Base-by-base conservation (phyloP, 2,113 vertebrate genomes). In the Nothoprocta perdicaria region DNA sequence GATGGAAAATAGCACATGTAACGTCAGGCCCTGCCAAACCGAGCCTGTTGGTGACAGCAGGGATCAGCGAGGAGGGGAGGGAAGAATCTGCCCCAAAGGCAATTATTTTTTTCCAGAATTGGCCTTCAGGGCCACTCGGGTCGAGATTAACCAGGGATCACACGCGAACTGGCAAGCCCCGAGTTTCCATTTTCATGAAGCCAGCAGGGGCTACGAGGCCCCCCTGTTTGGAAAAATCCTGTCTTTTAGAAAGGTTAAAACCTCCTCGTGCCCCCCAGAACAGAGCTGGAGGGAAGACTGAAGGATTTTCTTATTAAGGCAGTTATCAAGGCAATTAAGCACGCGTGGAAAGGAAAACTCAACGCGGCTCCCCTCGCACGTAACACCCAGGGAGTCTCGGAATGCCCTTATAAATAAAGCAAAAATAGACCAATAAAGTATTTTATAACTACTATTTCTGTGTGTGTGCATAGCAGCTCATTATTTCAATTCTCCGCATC, bases 401-500 rank as follows among this genome's bases (percentile, higher is more conserved):
- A 87, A 89, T 78, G 68, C 17, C 79, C 84, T 94, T 89, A 77
- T 35, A 96, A 95, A 93, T 82, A 91, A 19, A 88, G 65, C 50
- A 95, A 94, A 96, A 94, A 85, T 68, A 93, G 84, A 67, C 68
- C 73, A 89, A 94, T 95, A 92, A 96, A 79, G 66, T 94, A 87
- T 92, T 95, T 93, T 87, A 87, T 77, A 94, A 94, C 83, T 79
- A 94, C 89, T 92, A 93, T 94, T 92, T 95, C 89, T 92, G 81
- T 91, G 81, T 93, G 63, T 77, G 61, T 83, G 35, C 35, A 31
- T 80, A 96, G 83, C 92, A 94, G 92, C 81, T 92, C 91, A 80
- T 93, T 94, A 94, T 94, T 96, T 93, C 91, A 94, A 75, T 92
- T 94, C 91, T 93, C 85, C 0, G 6, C 92, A 95, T 93, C 94